Evolutionary conservation across 2,888 invertebrate genomes (phyloP), one percentile per base, ranked within the genome.

Genomic region (Lithophane socia): DNA sequence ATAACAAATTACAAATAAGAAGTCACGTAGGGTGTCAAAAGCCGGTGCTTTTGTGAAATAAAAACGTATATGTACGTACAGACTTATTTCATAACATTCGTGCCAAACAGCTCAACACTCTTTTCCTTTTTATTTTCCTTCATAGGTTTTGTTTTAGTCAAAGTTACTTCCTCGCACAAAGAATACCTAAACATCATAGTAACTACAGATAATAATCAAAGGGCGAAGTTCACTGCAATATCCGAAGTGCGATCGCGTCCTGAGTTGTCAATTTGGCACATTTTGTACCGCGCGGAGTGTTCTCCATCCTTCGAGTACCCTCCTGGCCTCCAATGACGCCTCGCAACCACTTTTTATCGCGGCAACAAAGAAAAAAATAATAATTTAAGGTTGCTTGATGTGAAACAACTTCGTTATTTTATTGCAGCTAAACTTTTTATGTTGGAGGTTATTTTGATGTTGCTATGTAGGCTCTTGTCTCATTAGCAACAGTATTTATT

Each of bases 211-310:
- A 66, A 54, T 76, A 80, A 84, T 80, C 82, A 79, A 84, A 83
- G 84, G 79, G 74, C 83, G 78, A 84, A 85, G 87, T 86, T 87
- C 86, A 86, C 87, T 89, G 90, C 90, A 90, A 89, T 91, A 93
- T 93, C 91, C 90, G 89, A 92, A 92, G 93, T 91, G 91, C 91
- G 93, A 94, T 93, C 92, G 91, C 87, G 85, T 82, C 90, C 91
- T 87, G 93, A 94, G 91, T 94, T 94, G 93, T 92, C 94, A 95
- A 94, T 95, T 95, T 94, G 93, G 91, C 92, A 93, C 94, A 94
- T 94, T 95, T 94, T 93, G 93, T 93, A 90, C 91, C 92, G 87
- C 90, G 90, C 88, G 81, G 83, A 94, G 94, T 88, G 93, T 88
- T 83, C 94, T 94, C 87, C 86, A 84, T 56, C 73, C 79, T 82